Conservation (phyloP, 2,113 vertebrate genomes). For the Sinocyclocheilus rhinocerous region DNA sequence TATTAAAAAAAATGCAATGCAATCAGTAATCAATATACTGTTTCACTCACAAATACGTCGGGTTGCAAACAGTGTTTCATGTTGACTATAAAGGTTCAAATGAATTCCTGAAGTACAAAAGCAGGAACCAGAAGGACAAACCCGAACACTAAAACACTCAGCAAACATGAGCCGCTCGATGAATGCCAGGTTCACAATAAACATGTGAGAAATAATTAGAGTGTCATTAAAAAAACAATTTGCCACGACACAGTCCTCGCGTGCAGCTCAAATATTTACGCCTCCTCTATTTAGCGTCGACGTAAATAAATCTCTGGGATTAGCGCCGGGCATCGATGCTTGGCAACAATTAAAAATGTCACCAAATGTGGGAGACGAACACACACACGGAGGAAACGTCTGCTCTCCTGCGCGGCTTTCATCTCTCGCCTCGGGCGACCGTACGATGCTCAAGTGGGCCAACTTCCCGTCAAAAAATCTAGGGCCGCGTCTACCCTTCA, state of each 20-base stretch:
- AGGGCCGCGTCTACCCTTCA: slow-evolving; percentile 33
- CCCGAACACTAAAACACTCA: not conserved
- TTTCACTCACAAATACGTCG: not conserved
- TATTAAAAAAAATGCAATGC: too few species aligned
- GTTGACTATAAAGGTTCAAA: not conserved
- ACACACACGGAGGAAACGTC: slow-evolving; percentile 34
- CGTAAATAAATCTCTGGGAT: slow-evolving; percentile 62
- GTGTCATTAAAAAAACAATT: slow-evolving; percentile 58
- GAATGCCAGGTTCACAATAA: slow-evolving; percentile 37
- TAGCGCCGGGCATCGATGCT: slow-evolving; percentile 52
- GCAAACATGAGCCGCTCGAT: not conserved
- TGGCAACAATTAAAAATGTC: slow-evolving; percentile 50
- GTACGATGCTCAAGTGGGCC: slow-evolving; percentile 24
- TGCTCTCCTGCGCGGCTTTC: slow-evolving; percentile 35
- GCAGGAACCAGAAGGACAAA: slow-evolving; percentile 15
- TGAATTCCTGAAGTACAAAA: not conserved
- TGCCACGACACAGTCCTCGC: slow-evolving; percentile 50
- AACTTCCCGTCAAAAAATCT: slow-evolving; percentile 35
- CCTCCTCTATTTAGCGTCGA: slow-evolving; percentile 46
- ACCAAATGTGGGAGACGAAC: slow-evolving; percentile 15
- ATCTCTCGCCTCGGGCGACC: not conserved
- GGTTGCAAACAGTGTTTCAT: not conserved
- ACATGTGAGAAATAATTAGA: slow-evolving; percentile 57
- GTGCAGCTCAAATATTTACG: slow-evolving; percentile 58
- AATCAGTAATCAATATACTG: not conserved